Percentiles rank a stretch among this genome's conserved stretches.
Evolutionary conservation across 30 jellyfish, hydroid and myxozoan species (phyloP).

Genomic region (Chironex yamaguchii): DNA sequence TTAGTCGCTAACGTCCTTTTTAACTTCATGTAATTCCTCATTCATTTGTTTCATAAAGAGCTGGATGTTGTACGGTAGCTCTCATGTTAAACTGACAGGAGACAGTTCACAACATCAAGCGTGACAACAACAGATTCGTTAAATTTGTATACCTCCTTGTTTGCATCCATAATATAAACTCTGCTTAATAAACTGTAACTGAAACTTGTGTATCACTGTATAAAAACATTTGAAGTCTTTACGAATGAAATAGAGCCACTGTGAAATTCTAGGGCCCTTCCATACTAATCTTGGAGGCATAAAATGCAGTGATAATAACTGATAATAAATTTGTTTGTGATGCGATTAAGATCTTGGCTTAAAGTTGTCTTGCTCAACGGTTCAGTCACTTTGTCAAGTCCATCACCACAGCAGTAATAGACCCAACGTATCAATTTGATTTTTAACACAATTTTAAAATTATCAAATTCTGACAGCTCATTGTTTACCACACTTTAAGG

Average conservation of each 20-base stretch:
- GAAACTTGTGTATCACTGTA: slow-evolving; percentile 6
- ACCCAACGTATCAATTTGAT: too few species aligned
- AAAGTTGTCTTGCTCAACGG: too few species aligned
- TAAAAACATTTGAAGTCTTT: slow-evolving; percentile 9
- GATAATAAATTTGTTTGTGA: too few species aligned
- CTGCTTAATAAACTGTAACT: slow-evolving; percentile 14
- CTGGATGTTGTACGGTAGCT: slow-evolving; percentile 33
- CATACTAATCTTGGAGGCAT: too few species aligned
- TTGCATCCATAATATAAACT: neutral
- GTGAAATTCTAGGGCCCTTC: neutral
- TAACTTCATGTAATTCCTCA: slow-evolving; percentile 10
- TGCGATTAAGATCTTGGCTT: too few species aligned
- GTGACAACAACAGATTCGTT: slow-evolving; percentile 24
- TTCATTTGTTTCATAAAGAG: slow-evolving; percentile 17
- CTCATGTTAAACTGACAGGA: slow-evolving; percentile 19
- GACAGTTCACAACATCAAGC: slow-evolving; percentile 13
- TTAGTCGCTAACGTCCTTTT: slow-evolving; percentile 16
- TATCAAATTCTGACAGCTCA: too few species aligned
- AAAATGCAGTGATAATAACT: too few species aligned
- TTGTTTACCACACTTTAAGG: too few species aligned
- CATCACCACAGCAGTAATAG: too few species aligned
- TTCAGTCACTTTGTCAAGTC: too few species aligned
- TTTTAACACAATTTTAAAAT: too few species aligned
- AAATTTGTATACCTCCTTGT: neutral
- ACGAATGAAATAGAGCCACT: neutral